Conservation (phyloP, 2,888 invertebrate species). For the Drosophila emarginata region DNA sequence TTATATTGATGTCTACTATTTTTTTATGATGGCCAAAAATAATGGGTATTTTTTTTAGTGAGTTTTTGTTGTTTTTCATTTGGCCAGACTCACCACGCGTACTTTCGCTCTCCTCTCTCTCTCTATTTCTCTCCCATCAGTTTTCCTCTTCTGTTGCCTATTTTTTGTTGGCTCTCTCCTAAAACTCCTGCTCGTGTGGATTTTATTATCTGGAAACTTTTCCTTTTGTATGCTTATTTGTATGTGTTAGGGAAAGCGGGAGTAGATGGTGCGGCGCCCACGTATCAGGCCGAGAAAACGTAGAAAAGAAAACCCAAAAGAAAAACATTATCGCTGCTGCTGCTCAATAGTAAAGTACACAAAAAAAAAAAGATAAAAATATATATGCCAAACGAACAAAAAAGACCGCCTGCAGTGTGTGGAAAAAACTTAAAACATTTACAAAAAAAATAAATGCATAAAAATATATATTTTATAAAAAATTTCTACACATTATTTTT, state of each 20-base stretch:
- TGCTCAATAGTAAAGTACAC: constrained; percentile 30
- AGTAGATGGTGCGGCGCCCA: constrained; percentile 70
- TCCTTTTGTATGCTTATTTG: constrained; percentile 49
- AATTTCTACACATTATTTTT: constrained; percentile 11
- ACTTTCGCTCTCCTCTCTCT: constrained; percentile 15
- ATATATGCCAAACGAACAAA: neutral
- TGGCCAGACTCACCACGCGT: constrained; percentile 48
- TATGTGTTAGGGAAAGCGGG: constrained; percentile 6
- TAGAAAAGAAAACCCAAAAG: constrained; percentile 23
- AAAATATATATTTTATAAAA: constrained; percentile 6
- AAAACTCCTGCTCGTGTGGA: constrained; percentile 47
- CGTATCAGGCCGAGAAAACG: constrained; percentile 51
- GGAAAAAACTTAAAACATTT: neutral
- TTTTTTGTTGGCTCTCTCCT: neutral
- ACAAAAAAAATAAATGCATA: constrained; percentile 10
- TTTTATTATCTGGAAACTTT: constrained; percentile 70
- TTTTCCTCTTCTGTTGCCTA: neutral
- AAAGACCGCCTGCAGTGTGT: constrained; percentile 36
- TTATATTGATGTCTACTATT: constrained; percentile 60
- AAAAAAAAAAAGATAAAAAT: neutral
- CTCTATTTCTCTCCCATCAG: constrained; percentile 19
- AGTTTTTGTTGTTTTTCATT: constrained; percentile 47
- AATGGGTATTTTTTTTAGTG: constrained; percentile 51
- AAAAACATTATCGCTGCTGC: constrained; percentile 65
- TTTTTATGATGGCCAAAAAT: constrained; percentile 51